phyloP scores from a whole-genome alignment of 2,113 vertebrate species.

The Carettochelys insculpta region DNA sequence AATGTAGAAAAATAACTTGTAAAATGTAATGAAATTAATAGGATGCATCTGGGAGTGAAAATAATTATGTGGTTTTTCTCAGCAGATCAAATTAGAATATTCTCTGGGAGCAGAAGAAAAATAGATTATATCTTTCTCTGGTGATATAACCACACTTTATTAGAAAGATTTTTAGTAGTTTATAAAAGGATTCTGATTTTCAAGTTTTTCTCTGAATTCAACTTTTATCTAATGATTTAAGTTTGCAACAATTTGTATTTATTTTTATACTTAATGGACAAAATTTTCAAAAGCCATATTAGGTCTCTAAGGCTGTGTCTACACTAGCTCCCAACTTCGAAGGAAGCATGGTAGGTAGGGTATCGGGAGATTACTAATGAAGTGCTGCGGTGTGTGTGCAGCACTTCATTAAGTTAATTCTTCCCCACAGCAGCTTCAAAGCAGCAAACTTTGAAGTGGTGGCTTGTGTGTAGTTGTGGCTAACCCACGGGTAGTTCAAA shows the following conservation, averaged over 20 bases:
- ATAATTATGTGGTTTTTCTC: background rate
- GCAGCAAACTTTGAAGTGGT: too few species aligned
- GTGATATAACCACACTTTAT: background rate
- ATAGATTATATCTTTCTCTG: background rate
- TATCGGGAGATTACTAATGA: too few species aligned
- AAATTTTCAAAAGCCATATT: background rate
- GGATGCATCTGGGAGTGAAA: background rate
- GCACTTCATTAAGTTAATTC: too few species aligned
- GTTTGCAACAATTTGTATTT: background rate
- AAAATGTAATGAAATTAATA: background rate
- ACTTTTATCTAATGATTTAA: background rate
- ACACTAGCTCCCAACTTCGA: too few species aligned
- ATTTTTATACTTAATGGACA: background rate
- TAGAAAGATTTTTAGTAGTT: background rate
- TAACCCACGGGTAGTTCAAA: too few species aligned
- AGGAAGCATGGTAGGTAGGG: too few species aligned
- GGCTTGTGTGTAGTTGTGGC: too few species aligned
- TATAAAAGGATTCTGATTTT: background rate
- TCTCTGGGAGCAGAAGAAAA: background rate
- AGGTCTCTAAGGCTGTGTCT: background rate
- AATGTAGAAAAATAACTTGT: background rate
- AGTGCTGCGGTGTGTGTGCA: too few species aligned
- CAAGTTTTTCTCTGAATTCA: background rate
- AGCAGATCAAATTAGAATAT: background rate
- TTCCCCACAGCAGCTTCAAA: too few species aligned